A percentile compares a stretch with the other conserved stretches of the same genome.
Conservation (phyloP, 2,888 invertebrate genomes). For the Seira musarum region DNA sequence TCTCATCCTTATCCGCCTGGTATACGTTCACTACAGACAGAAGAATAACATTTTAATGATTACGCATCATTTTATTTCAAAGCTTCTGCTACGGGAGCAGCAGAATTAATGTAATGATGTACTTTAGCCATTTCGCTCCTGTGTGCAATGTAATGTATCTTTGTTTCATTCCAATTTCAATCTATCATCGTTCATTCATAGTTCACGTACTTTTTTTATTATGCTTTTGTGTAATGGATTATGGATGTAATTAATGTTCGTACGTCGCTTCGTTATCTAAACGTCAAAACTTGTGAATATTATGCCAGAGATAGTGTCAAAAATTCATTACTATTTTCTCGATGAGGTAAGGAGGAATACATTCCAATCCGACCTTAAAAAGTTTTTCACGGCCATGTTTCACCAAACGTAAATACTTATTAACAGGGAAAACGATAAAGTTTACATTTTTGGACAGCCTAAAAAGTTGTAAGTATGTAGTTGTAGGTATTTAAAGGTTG, state of each 20-base stretch:
- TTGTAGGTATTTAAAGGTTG: not conserved
- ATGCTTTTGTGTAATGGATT: constrained; percentile 3
- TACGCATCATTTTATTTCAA: not conserved
- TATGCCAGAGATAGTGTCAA: not conserved
- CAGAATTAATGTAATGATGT: no score
- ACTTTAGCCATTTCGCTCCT: no score
- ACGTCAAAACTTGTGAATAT: constrained; percentile 6
- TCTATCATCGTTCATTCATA: not conserved
- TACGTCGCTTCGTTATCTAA: constrained; percentile 8
- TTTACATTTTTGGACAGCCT: no score
- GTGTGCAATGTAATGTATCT: not conserved
- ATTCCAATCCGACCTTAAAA: not conserved
- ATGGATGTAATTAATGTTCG: constrained; percentile 7
- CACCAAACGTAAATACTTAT: not conserved
- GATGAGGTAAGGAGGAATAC: not conserved
- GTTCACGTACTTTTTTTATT: not conserved
- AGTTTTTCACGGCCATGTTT: not conserved
- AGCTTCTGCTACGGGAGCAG: not conserved
- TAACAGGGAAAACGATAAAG: constrained; percentile 1
- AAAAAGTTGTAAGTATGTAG: no score
- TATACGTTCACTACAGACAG: not conserved
- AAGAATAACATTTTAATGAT: not conserved
- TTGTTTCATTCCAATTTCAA: not conserved
- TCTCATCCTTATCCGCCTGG: not conserved
- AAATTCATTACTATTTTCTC: not conserved